Evolutionary conservation across 2,113 vertebrate species (phyloP), one percentile per base, ranked within the genome.

Genomic region (Ailurus styani): DNA sequence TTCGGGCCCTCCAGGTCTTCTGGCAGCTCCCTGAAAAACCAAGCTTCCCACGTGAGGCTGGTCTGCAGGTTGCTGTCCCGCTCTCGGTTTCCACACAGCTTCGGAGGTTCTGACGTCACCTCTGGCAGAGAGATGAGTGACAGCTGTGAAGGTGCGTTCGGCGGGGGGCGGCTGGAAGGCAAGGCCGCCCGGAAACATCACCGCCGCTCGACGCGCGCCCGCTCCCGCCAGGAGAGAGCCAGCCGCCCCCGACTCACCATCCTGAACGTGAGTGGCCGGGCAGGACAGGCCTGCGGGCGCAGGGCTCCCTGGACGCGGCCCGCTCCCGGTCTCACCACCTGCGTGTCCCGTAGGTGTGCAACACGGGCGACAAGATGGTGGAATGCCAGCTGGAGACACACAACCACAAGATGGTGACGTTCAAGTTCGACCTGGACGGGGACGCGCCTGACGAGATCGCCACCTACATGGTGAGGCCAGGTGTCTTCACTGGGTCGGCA

Each of bases 391-490:
- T 99, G 81, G 99, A 99, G 97, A 99, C 99, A 6, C 99, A 99
- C 98, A 99, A 99, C 98, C 99, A 99, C 98, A 99, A 99, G 99
- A 99, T 99, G 99, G 99, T 99, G 98, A 99, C 99, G 0, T 99
- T 99, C 98, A 99, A 99, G 98, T 99, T 99, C 85, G 99, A 99
- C 97, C 98, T 99, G 97, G 99, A 99, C n/a, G 99, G 99, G 42
- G 99, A 99, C 0, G 99, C 99, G 0, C 99, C 99, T 0, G 99
- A 99, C 66, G 99, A 99, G 98, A 99, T 99, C 0, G 99, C 99
- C 45, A 99, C 99, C 18, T 99, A 99, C 95, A 99, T 99, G 99
- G 99, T 99, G 82, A 98, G 99, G 96, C 25, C 12, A 7, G n/a
- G 55, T 34, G 60, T 34, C 34, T 7, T 12, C 62, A 42, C 47